Evolutionary conservation across 2,797 vertebrate genomes (phyloP), one percentile per base, ranked within the genome.

Genomic region (Pipistrellus nathusii): DNA sequence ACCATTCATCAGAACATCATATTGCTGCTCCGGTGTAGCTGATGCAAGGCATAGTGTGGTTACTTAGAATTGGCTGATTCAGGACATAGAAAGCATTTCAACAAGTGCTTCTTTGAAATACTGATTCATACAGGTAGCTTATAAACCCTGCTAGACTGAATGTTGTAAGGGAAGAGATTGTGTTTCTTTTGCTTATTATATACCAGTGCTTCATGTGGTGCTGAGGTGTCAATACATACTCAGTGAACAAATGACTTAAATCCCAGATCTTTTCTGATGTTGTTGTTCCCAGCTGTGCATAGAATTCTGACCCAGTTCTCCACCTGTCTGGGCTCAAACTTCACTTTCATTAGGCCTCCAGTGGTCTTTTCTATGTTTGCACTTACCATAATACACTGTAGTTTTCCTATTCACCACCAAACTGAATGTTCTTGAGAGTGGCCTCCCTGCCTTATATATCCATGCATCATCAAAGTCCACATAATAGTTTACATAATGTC

Each of bases 161-260:
- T 46, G 51, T 17, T 32, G 0, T 14, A 41, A 77, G 46, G 44
- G 17, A 30, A 75, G 20, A 27, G 20, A 2, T 51, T 91, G 69
- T 84, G 35, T 68, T 93, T 92, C 17, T 57, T 94, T 87, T 81
- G 62, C 35, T 80, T 93, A 23, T 76, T 87, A 21, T 55, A 73
- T 32, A 32, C 25, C 18, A 27, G 25, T 71, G 46, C 10, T 75
- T 76, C 32, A 57, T 41, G 13, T n/a, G 35, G 30, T 69, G 38
- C 27, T 69, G 51, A 91, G 35, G 81, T 25, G 46, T 87, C 59
- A 80, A 51, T 53, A 57, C 86, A 55, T 35, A 64, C 73, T 75
- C 46, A 64, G 11, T 14, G 68, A 94, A 92, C 17, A 75, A 27
- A 69, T 15, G 14, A 59, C 27, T 81, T 55, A 62, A 72, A 11